Base-by-base conservation (phyloP, 2,797 vertebrate genomes). In the Presbytis comata region DNA sequence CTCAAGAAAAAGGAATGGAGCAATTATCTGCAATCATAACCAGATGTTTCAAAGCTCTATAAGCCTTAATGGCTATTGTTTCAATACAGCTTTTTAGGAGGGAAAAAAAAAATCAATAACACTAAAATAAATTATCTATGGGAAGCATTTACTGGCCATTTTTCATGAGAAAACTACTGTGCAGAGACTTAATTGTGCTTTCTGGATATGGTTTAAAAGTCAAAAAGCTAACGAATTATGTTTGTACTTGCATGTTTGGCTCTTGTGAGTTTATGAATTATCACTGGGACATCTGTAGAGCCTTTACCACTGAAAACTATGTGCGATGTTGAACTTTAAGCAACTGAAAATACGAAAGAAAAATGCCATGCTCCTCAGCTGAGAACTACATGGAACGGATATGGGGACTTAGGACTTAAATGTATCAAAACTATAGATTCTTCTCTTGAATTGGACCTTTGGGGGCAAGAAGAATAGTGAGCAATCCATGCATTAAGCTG, bases 121-220 rank as follows among this genome's bases (percentile, higher is more conserved):
- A 95, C 48, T 89, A 90, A 97, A 98, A 94, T 95, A 94, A 96
- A 97, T 97, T 94, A 95, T 96, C 96, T 95, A 80, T 96, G 76
- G 78, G 90, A 97, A 95, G 57, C n/a, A 93, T 94, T 94, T 98
- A 95, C 72, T 95, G 57, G 4, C 87, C 89, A 64, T 97, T 55
- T 76, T 97, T 97, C 92, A 76, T 90, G 76, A 85, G 64, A 33
- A 79, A 97, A 98, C 44, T 64, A 93, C 79, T 94, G 4, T 41
- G 76, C 36, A 72, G 48, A 91, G 50, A 86, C 76, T 97, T 89
- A 90, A 96, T 97, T 96, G 67, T 76, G 39, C 4, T 96, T 39
- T 97, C 76, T 95, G 90, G 88, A 72, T 96, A 30, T n/a, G 72
- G 87, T 91, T 79, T 89, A 80, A 80, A 97, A 64, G 95, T 90